These are phyloP conservation scores for Zosterops japonicus DNA, from an alignment of 2,113 vertebrate genomes.

Conservation along the genomic window DNA sequence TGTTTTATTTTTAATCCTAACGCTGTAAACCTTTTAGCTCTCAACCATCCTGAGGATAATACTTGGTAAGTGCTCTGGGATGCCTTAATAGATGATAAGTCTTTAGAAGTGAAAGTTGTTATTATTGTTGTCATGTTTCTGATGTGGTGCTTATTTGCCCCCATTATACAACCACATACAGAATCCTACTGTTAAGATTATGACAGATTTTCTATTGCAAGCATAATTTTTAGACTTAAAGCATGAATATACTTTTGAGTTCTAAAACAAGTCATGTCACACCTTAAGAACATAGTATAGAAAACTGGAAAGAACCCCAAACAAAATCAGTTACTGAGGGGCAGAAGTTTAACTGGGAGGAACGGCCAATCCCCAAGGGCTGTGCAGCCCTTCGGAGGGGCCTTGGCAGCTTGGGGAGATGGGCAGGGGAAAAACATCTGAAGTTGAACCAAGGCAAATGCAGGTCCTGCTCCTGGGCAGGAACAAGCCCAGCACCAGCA, in stretches of 20 bases:
- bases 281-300: neutral
- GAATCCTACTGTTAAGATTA: neutral
- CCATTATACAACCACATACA: neutral
- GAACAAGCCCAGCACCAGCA: neutral
- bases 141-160: neutral
- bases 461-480: neutral
- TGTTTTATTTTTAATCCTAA: neutral
- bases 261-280: neutral
- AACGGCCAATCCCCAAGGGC: neutral
- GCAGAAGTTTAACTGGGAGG: neutral
- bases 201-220: neutral
- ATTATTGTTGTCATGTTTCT: neutral
- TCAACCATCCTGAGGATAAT: neutral
- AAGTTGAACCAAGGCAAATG: neutral
- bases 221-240: slow-evolving; percentile 18
- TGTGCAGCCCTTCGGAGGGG: neutral
- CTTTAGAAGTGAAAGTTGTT: neutral
- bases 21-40: slow-evolving; percentile 8
- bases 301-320: neutral
- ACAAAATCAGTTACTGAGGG: neutral
- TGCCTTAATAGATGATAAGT: neutral
- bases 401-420: neutral
- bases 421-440: neutral
- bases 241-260: neutral
- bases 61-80: neutral